These are phyloP conservation scores for Drosophila melanica DNA, from an alignment of 1,140 invertebrate genomes.

Conservation along the genomic window DNA sequence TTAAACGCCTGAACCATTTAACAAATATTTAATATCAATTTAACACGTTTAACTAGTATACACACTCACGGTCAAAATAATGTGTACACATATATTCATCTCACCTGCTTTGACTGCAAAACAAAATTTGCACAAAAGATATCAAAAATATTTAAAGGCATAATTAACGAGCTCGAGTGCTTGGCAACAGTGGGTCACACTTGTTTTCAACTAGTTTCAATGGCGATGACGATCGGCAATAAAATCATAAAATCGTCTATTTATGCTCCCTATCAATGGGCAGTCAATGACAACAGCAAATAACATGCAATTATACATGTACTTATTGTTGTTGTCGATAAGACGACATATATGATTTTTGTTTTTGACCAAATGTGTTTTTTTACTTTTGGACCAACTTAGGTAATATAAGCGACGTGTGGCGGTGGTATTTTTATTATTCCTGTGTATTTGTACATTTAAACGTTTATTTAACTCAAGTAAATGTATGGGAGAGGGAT, in stretches of 20 bases:
- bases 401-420: slow-evolving; percentile 32
- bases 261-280: slow-evolving; percentile 43
- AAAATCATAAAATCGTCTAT: slow-evolving; percentile 65
- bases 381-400: slow-evolving; percentile 4
- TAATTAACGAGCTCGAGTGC: slow-evolving; percentile 58
- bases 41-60: slow-evolving; percentile 40
- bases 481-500: not conserved
- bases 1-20: slow-evolving; percentile 18
- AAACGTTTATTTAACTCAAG: not conserved
- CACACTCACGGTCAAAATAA: not conserved
- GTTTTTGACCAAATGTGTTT: slow-evolving; percentile 6
- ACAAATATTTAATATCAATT: slow-evolving; percentile 48
- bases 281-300: slow-evolving; percentile 40
- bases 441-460: not conserved
- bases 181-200: slow-evolving; percentile 55
- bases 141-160: slow-evolving; percentile 61
- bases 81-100: not conserved
- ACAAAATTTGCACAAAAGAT: slow-evolving; percentile 25
- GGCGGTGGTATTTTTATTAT: not conserved
- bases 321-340: not conserved
- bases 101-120: not conserved
- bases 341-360: slow-evolving; percentile 9
- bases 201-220: slow-evolving; percentile 42
- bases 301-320: not conserved
- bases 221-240: slow-evolving; percentile 61